phyloP scores from a whole-genome alignment of 2,113 vertebrate genomes.

The Equus quagga region DNA sequence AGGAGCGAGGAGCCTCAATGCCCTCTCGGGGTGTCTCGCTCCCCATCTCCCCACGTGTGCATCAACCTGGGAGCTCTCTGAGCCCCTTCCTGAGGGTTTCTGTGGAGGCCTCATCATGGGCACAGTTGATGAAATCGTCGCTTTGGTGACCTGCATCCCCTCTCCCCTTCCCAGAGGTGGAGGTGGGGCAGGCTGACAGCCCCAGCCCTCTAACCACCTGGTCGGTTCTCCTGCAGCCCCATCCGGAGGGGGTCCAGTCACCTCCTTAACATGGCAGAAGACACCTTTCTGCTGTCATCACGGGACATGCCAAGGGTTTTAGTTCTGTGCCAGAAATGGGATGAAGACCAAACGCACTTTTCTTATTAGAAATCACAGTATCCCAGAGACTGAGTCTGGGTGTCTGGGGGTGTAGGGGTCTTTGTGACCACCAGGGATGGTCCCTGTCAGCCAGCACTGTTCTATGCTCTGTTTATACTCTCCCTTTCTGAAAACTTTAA shows the following conservation, averaged over 20 bases:
- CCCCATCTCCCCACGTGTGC: accelerated
- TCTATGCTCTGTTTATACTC: background rate
- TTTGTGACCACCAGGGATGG: accelerated
- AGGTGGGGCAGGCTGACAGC: background rate
- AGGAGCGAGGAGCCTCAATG: too few relatives aligned
- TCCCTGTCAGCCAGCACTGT: accelerated
- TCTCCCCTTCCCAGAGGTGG: background rate
- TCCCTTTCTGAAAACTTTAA: background rate
- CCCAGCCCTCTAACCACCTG: background rate
- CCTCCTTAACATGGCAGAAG: too few relatives aligned
- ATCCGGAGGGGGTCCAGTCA: too few relatives aligned
- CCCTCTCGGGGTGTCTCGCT: accelerated
- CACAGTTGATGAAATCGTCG: accelerated
- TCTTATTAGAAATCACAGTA: accelerated
- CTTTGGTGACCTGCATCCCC: accelerated
- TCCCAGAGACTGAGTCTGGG: background rate
- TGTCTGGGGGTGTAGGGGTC: accelerated
- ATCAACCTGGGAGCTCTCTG: background rate
- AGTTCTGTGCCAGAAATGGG: background rate
- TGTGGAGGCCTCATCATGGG: background rate
- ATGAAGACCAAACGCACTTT: accelerated
- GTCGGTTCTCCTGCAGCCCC: background rate
- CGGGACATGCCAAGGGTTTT: accelerated
- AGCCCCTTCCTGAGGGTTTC: background rate
- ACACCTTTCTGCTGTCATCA: background rate